Base-by-base conservation (phyloP, 2,888 invertebrate genomes). In the Meteorus colon region DNA sequence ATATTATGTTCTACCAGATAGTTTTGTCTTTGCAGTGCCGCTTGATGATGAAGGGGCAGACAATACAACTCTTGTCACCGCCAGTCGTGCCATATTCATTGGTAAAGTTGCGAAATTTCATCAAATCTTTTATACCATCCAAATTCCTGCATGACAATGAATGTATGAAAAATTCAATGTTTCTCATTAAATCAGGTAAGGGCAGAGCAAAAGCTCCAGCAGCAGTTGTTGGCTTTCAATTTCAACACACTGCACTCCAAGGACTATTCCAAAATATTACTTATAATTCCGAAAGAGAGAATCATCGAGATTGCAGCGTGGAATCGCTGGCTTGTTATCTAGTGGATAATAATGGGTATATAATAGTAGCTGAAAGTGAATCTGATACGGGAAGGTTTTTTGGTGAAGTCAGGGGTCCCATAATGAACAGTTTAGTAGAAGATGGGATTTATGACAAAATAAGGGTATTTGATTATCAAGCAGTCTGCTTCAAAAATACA, bases 321-420 rank as follows among this genome's bases (percentile, higher is more conserved):
- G 92, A 93, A 63, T 92, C 92, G 75, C 92, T 95, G 87, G 94
- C 95, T 78, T 97, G 97, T 85, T 97, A 94, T 86, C 91, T 98
- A 59, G 90, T 98, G 55, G 98, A 98, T 88, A 96, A 96, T 88
- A 96, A 97, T 86, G 98, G 96, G 3, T 98, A 95, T 91, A 92
- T 97, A 24, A 90, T 96, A 1, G 93, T 76, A n/a, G 79, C 80
- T 12, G 94, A 96, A 84, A 92, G 94, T 74, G 89, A 91, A 0
- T 91, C 90, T 51, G 93, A 96, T 77, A 95, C 96, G 0, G 98
- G 98, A 2, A 92, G 92, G 85, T 97, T 97, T 89, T 96, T 97
- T 85, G 98, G 97, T 1, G 95, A 95, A 87, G 93, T 97, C 65
- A 93, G 95, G 79, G 94, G 94, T 2, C 93, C 94, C 63, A 92